These are phyloP conservation scores for Hyposmocoma kahamanoa DNA, from an alignment of 1,140 invertebrate genomes.

Conservation along the genomic window DNA sequence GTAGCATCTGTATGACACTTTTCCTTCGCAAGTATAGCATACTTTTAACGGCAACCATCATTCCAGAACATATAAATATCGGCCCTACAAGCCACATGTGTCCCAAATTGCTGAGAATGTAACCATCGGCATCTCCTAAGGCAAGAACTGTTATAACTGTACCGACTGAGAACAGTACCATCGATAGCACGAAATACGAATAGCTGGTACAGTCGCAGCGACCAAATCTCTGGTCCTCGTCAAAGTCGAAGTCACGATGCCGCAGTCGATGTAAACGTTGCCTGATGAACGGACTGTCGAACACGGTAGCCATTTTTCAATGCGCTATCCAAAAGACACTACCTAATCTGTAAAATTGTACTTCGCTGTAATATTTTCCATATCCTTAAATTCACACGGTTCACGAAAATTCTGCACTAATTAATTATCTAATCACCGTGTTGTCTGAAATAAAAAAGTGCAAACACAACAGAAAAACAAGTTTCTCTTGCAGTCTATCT, in stretches of 20 bases:
- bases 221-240: constrained; percentile 76
- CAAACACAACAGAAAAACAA: constrained; percentile 17
- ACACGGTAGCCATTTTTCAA: constrained; percentile 75
- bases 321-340: constrained; percentile 9
- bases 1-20: constrained; percentile 79
- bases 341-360: constrained; percentile 1
- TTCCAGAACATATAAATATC: constrained; percentile 80
- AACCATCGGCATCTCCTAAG: constrained; percentile 75
- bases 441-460: constrained; percentile 11
- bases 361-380: constrained; percentile 1
- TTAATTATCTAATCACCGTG: constrained; percentile 1
- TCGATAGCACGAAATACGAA: constrained; percentile 78
- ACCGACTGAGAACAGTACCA: constrained; percentile 78
- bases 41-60: constrained; percentile 81
- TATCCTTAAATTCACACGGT: not conserved
- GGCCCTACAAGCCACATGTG: constrained; percentile 82
- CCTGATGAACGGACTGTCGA: constrained; percentile 76
- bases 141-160: constrained; percentile 78
- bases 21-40: constrained; percentile 79
- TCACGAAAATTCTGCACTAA: not conserved
- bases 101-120: constrained; percentile 75
- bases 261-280: constrained; percentile 75
- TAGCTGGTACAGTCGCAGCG: constrained; percentile 80
- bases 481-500: too few relatives aligned
- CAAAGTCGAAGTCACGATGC: constrained; percentile 75